These are phyloP conservation scores for Dromococcyx pavoninus DNA, from an alignment of 2,797 vertebrate species.

Conservation along the genomic window DNA sequence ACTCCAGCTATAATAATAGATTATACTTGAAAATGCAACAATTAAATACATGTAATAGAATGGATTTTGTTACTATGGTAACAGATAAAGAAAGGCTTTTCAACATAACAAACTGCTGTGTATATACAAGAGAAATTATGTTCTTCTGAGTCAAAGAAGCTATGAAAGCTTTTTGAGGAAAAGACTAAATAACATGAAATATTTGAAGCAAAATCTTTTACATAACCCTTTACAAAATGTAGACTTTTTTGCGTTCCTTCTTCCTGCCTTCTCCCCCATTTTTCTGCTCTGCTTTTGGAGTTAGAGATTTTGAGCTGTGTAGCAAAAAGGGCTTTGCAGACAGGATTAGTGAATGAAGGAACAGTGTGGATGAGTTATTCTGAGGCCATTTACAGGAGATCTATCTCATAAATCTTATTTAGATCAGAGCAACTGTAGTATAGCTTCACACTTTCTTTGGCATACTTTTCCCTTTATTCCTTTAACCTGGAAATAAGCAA, in stretches of 20 bases:
- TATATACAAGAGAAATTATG: not conserved
- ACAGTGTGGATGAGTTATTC: not conserved
- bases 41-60: slow-evolving; percentile 43
- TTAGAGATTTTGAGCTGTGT: not conserved
- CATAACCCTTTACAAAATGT: not conserved
- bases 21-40: slow-evolving; percentile 37
- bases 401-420: not conserved
- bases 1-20: not conserved
- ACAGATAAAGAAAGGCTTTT: slow-evolving; percentile 32
- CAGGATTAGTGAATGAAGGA: not conserved
- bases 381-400: not conserved
- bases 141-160: not conserved
- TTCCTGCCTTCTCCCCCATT: not conserved
- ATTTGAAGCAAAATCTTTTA: slow-evolving; percentile 1
- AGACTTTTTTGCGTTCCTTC: not conserved
- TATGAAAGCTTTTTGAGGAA: slow-evolving; percentile 22
- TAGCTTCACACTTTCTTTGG: not conserved
- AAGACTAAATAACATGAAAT: slow-evolving; percentile 15
- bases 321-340: not conserved
- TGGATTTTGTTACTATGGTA: slow-evolving; percentile 51
- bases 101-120: not conserved
- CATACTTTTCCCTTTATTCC: not conserved
- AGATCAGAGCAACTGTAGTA: not conserved
- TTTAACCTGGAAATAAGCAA: not conserved
- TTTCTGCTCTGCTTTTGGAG: not conserved